Percentiles rank a stretch among this genome's conserved stretches.
Evolutionary conservation across 2,888 invertebrate species (phyloP).

Genomic region (Heteropelma amictum): DNA sequence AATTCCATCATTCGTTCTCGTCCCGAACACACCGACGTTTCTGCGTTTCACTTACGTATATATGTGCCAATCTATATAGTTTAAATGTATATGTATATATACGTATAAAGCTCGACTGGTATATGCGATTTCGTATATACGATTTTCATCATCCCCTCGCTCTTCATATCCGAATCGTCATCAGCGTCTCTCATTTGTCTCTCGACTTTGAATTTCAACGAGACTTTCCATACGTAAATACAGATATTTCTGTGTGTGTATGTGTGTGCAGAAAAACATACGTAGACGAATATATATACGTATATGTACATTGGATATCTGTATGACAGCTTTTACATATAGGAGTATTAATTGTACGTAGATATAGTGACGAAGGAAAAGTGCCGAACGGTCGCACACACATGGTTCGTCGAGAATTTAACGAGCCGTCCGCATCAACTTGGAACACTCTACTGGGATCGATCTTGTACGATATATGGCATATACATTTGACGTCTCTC

Average conservation of each 20-base stretch:
- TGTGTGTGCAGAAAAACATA: not conserved
- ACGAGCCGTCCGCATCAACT: constrained; percentile 43
- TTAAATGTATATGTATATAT: too few relatives aligned
- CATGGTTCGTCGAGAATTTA: constrained; percentile 44
- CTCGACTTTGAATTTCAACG: constrained; percentile 57
- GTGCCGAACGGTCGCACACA: constrained; percentile 20
- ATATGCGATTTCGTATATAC: constrained; percentile 45
- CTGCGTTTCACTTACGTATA: too few relatives aligned
- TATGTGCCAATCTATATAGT: too few relatives aligned
- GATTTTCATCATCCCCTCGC: constrained; percentile 45
- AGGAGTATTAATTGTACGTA: constrained; percentile 14
- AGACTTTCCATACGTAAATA: constrained; percentile 6
- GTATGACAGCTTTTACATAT: not conserved
- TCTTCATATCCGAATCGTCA: constrained; percentile 23
- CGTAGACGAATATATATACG: not conserved
- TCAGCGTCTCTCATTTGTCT: constrained; percentile 52
- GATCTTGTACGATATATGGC: constrained; percentile 32
- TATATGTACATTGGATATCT: not conserved
- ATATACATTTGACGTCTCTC: not conserved
- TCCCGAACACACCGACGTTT: constrained; percentile 16
- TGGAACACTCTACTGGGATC: constrained; percentile 20
- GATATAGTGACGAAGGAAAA: not conserved
- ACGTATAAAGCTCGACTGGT: too few relatives aligned
- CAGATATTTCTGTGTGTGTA: not conserved
- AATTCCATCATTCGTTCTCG: constrained; percentile 70